These are phyloP conservation scores for Tipula helvola DNA, from an alignment of 2,888 invertebrate genomes.

Conservation along the genomic window DNA sequence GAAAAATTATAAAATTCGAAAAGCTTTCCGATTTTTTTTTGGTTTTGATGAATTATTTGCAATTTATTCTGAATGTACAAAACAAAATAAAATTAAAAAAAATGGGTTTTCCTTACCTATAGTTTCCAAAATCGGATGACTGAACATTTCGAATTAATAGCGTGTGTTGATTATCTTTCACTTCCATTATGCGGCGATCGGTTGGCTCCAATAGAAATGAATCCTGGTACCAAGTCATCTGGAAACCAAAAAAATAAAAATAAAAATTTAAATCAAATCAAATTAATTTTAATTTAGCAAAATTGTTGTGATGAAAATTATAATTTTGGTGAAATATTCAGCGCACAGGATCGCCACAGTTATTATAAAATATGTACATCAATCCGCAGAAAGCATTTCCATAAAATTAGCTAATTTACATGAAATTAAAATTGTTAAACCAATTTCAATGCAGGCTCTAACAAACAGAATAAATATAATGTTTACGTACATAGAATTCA, in stretches of 20 bases:
- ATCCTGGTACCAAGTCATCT: slow-evolving; percentile 54
- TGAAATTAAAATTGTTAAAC: not conserved
- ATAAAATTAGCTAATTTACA: not conserved
- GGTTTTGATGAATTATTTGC: not conserved
- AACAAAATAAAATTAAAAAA: no score
- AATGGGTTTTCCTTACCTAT: slow-evolving; percentile 25
- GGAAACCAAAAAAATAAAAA: slow-evolving; percentile 19
- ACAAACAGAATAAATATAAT: no score
- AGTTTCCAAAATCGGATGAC: slow-evolving; percentile 49
- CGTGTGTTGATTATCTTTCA: slow-evolving; percentile 44
- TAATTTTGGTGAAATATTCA: not conserved
- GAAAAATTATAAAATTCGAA: not conserved
- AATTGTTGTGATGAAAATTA: no score
- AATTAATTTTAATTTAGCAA: not conserved
- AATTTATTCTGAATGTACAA: not conserved
- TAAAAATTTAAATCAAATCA: not conserved
- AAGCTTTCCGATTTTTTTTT: not conserved
- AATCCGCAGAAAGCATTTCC: not conserved
- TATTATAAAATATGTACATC: not conserved
- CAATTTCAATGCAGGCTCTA: no score
- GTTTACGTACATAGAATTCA: not conserved
- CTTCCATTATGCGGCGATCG: slow-evolving; percentile 47
- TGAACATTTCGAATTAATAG: slow-evolving; percentile 47
- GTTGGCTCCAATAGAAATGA: slow-evolving; percentile 47
- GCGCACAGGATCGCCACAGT: not conserved